phyloP scores from a whole-genome alignment of 2,113 vertebrate species.

The Cichladusa arquata region DNA sequence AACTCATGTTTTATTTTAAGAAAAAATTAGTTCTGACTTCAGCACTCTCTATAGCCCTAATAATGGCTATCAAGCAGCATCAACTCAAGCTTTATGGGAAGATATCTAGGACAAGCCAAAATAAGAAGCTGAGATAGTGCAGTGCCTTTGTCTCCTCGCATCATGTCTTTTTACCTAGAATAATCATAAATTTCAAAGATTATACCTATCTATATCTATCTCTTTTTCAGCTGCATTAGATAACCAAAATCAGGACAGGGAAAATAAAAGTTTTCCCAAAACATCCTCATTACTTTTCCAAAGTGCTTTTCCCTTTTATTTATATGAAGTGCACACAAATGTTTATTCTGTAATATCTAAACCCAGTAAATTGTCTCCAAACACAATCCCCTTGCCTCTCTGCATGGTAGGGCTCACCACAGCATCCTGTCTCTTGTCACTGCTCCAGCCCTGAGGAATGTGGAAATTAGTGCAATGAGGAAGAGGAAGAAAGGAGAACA shows the following conservation, averaged over 20 bases:
- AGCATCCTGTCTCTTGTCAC: neutral
- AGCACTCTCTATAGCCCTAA: neutral
- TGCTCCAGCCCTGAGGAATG: neutral
- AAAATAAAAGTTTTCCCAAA: neutral
- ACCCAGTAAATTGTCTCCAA: neutral
- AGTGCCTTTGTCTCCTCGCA: neutral
- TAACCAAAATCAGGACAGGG: neutral
- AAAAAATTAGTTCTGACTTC: neutral
- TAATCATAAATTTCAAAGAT: neutral
- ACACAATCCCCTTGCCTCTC: neutral
- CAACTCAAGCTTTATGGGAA: neutral
- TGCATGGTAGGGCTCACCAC: neutral
- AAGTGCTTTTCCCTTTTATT: neutral
- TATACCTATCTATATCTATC: neutral
- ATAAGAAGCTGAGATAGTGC: neutral
- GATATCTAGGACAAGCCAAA: neutral
- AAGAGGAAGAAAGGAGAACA: neutral
- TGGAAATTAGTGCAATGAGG: neutral
- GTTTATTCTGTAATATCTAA: neutral
- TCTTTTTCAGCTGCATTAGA: neutral
- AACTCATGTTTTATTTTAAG: neutral
- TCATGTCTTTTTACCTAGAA: neutral
- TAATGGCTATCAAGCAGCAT: neutral
- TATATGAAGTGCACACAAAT: neutral
- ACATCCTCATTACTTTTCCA: neutral